Base-by-base conservation (phyloP, 2,888 invertebrate species). In the Drosophila falleni region DNA sequence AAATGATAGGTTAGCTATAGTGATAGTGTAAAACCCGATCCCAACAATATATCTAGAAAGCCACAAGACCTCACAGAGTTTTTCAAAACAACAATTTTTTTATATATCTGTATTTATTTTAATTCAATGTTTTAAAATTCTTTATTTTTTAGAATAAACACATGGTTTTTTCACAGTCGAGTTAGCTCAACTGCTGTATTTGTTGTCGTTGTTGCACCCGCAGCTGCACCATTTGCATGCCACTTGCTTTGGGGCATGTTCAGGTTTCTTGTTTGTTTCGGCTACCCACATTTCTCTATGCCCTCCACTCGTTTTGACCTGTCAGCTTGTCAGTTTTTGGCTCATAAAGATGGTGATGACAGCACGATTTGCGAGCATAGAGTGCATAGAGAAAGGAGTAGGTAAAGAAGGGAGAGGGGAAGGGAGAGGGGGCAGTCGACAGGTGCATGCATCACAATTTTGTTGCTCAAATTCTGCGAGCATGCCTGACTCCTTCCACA, bases 321-420 rank as follows among this genome's bases (percentile, higher is more conserved):
- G 91, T 88, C 91, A 87, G 78, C 79, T 76, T 89, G 90, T 83
- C 91, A 88, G 82, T 74, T 78, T 67, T 51, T 75, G 78, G 44
- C 64, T 69, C 74, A 76, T 74, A 74, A 81, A 75, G 76, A 74
- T 76, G 64, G 66, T 71, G 74, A 61, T 74, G 75, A 81, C 72
- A 71, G 77, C 42, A 74, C 56, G 49, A 61, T 63, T 53, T 70
- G 53, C 9, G 49, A 33, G 31, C 33, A 15, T 19, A 8, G 15
- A 8, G 11, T 29, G 11, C 16, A 15, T 58, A n/a, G 13, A 41
- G 23, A 10, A n/a, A 8, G 23, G 13, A 3, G 23, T 19, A 1
- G 19, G 19, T 19, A 3, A 23, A 23, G 3, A 23, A 3, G 4
- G 10, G n/a, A 23, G 35, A 23, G 5, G 5, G 4, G 46, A 23